Evolutionary conservation across 2,113 vertebrate species (phyloP).

Genomic region (Spea multiplicata): DNA sequence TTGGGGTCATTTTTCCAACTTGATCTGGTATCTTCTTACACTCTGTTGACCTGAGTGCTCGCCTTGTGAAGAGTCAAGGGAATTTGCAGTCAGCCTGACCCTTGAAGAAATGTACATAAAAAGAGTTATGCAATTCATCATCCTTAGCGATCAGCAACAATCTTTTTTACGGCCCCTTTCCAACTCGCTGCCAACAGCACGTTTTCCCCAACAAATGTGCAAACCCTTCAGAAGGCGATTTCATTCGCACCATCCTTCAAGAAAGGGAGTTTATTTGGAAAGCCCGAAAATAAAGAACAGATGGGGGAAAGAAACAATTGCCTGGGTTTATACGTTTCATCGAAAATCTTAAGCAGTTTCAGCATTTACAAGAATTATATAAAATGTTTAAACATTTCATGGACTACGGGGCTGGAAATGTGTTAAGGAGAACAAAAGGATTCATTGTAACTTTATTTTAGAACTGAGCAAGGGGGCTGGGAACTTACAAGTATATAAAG

Average conservation of each 20-base stretch:
- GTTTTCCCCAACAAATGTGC: constrained; percentile 42
- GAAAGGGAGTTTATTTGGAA: constrained; percentile 45
- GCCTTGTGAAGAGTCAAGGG: constrained; percentile 42
- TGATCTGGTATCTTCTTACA: constrained; percentile 54
- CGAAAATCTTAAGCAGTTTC: background rate
- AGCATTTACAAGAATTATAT: constrained; percentile 3
- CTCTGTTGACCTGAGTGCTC: constrained; percentile 49
- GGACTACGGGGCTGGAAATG: background rate
- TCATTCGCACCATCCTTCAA: constrained; percentile 44
- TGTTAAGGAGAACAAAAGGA: background rate
- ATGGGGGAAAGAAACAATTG: constrained; percentile 31
- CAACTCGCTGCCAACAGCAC: constrained; percentile 40
- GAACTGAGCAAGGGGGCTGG: background rate
- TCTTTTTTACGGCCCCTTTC: constrained; percentile 31
- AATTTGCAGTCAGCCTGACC: constrained; percentile 56
- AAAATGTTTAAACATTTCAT: constrained; percentile 11
- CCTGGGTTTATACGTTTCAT: constrained; percentile 20
- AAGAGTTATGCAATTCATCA: constrained; percentile 47
- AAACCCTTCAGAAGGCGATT: constrained; percentile 34
- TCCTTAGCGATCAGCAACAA: constrained; percentile 27
- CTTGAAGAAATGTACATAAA: constrained; percentile 33
- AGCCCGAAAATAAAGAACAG: constrained; percentile 45
- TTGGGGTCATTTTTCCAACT: constrained; percentile 28
- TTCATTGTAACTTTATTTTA: background rate
- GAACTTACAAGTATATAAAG: constrained; percentile 12